Evolutionary conservation across 2,113 vertebrate genomes (phyloP), one percentile per base, ranked within the genome.

Genomic region (Patagioenas fasciata): DNA sequence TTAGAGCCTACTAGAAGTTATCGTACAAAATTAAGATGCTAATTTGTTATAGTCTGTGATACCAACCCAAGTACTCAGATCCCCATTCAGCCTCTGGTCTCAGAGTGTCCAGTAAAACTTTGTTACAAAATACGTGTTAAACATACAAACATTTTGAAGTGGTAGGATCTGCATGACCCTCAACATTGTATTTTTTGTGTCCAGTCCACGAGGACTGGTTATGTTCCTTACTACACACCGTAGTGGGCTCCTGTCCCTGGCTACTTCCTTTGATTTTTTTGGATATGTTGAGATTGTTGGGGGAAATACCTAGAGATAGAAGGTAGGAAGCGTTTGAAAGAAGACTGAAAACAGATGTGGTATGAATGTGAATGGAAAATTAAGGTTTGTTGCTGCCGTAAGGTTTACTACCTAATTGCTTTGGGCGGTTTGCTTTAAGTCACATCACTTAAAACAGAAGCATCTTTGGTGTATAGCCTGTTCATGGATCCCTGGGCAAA

Each of bases 241-340:
- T 15, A 0, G 0, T 38, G 34, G 20, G 9, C 15, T 56, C 3
- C 0, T 0, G 17, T 64, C 29, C 10, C 29, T 57, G 15, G 12
- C 18, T 67, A 15, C 7, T 40, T 60, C 12, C 20, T 80, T 29
- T 31, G 26, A 8, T 15, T 40, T 57, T 67, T 77, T 48, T 77
- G 1, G 13, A 44, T 31, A 15, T 29, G 6, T 69, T 74, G 58
- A 61, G 24, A 38, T 61, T 40, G 5, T 40, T 73, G 58, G n/a
- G 13, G 25, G n/a, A 88, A 83, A 67, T 36, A 2, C 16, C 53
- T 0, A 0, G 34, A 60, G 32, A 4, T 25, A 10, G 60, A 73
- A 84, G 19, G 18, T 50, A n/a, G 18, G n/a, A 83, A 74, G 6
- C 36, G 17, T 64, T 85, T 64, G 32, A 65, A 81, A 86, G 51